These are phyloP conservation scores for Agrochola lychnidis DNA, from an alignment of 2,888 invertebrate genomes.

Conservation along the genomic window DNA sequence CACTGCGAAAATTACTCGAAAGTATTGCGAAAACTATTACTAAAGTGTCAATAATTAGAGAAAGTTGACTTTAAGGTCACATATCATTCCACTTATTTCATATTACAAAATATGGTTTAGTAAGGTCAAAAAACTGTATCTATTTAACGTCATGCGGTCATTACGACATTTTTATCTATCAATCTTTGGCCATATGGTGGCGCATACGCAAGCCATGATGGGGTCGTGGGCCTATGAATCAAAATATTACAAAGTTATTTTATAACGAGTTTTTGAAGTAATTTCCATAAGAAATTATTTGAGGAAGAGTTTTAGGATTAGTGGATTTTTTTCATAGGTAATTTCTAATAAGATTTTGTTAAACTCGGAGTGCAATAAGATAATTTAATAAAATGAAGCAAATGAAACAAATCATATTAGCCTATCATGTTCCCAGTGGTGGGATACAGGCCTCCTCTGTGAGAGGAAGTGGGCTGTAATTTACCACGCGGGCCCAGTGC, in stretches of 20 bases:
- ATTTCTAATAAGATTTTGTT: neutral
- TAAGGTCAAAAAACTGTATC: slow-evolving; percentile 69
- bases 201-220: slow-evolving; percentile 39
- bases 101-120: slow-evolving; percentile 40
- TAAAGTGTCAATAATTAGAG: slow-evolving; percentile 1
- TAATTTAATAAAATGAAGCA: neutral
- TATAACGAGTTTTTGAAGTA: slow-evolving; percentile 45
- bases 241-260: slow-evolving; percentile 59
- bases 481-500: too few species aligned
- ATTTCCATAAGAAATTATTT: neutral
- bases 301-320: neutral
- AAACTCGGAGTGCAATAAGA: too few species aligned
- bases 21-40: too few species aligned
- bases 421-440: too few species aligned
- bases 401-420: too few species aligned
- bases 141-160: slow-evolving; percentile 77
- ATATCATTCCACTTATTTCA: slow-evolving; percentile 15
- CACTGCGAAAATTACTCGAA: too few species aligned
- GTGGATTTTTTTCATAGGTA: neutral
- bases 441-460: too few species aligned
- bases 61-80: slow-evolving; percentile 31
- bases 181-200: slow-evolving; percentile 75
- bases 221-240: slow-evolving; percentile 63
- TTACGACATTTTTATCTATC: slow-evolving; percentile 73
- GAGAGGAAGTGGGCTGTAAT: too few species aligned